Base-by-base conservation (phyloP, 2,797 vertebrate species). In the Anisognathus igniventris region DNA sequence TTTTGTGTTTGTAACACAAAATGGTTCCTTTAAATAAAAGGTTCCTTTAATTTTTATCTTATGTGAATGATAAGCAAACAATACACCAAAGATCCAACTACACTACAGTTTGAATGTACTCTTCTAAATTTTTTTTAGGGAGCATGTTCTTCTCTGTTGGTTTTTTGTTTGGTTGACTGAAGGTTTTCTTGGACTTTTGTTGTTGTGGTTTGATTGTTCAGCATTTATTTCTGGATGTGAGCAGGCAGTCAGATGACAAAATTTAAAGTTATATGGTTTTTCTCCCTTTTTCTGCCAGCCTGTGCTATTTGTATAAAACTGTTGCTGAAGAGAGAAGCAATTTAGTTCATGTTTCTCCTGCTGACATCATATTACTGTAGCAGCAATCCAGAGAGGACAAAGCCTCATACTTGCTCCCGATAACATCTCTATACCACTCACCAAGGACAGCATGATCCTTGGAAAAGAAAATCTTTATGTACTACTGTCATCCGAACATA, bases 111-210 rank as follows among this genome's bases (percentile, higher is more conserved):
- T 30, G 21, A 33, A 53, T 48, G 14, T 31, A 22, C 6, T 6
- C 9, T 57, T 31, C 23, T 20, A 53, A 23, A 7, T 50, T 27
- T 92, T 92, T 91, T 92, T 83, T 31, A 45, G 50, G 70, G 5
- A 72, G 1, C 27, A 1, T 33, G 4, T 31, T 82, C 27, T 53
- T 51, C 18, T 37, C 2, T 45, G 3, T 14, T n/a, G 11, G 0
- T 14, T 51, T 62, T 33, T 27, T 30, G 13, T 4, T 35, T 54
- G 7, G 4, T 56, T 30, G 10, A 11, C 45, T 24, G 30, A 35
- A 39, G 39, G 4, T 15, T 57, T 51, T 65, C 22, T 72, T 22
- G 9, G 6, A 2, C 19, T 37, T n/a, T 80, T 39, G 3, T n/a
- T 62, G 6, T 57, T 56, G 6, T 12, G 12, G 4, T 54, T 77